A percentile compares a stretch with the other conserved stretches of the same genome.
Evolutionary conservation across 2,888 invertebrate genomes (phyloP).

Genomic region (Cheilosia soror): DNA sequence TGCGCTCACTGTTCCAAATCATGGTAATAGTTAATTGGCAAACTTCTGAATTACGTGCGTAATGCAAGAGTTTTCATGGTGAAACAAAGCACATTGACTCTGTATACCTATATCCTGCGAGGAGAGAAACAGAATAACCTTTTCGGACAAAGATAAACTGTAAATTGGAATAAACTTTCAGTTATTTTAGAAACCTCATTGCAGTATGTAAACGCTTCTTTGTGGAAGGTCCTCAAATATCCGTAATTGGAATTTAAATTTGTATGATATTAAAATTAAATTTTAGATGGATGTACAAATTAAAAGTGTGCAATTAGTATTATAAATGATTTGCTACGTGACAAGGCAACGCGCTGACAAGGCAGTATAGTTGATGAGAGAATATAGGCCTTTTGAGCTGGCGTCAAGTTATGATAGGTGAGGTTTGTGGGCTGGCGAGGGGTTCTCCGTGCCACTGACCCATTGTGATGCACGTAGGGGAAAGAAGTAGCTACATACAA

Average conservation of each 20-base stretch:
- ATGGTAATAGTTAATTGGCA: constrained; percentile 74
- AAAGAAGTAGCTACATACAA: too few relatives aligned
- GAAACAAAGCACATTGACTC: constrained; percentile 12
- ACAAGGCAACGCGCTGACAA: too few relatives aligned
- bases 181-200: constrained; percentile 56
- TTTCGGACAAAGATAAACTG: constrained; percentile 57
- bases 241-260: constrained; percentile 43
- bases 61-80: constrained; percentile 53
- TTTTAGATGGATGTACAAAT: neutral
- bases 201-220: neutral
- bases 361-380: too few relatives aligned
- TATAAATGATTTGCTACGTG: too few relatives aligned
- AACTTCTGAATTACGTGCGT: constrained; percentile 72
- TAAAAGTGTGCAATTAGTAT: neutral
- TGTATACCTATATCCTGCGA: neutral
- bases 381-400: too few relatives aligned
- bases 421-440: too few relatives aligned
- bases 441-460: too few relatives aligned
- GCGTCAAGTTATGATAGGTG: too few relatives aligned
- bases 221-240: constrained; percentile 17
- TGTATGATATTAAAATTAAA: neutral
- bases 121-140: neutral
- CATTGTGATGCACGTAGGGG: too few relatives aligned
- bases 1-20: constrained; percentile 57
- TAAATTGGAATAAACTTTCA: constrained; percentile 67